phyloP scores from a whole-genome alignment of 2,113 vertebrate genomes.

The Agelaius tricolor region DNA sequence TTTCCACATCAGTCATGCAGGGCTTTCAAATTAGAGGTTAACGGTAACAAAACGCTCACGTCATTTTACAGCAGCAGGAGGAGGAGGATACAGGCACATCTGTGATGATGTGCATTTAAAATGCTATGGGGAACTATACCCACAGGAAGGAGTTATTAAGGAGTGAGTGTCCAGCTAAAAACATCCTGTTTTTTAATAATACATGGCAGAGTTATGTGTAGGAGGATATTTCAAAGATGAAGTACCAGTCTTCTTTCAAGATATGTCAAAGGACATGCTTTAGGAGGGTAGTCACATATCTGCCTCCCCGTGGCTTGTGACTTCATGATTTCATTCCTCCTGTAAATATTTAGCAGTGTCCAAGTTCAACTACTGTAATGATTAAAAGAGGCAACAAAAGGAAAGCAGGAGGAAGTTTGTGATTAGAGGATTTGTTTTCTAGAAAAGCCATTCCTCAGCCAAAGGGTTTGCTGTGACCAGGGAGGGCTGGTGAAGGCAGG shows the following conservation, averaged over 20 bases:
- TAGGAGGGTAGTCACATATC: conserved; percentile 25
- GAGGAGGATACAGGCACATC: neutral
- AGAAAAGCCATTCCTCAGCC: neutral
- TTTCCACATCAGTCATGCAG: neutral
- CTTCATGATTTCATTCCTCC: neutral
- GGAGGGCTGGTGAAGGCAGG: neutral
- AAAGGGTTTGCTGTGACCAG: neutral
- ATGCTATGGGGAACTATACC: neutral
- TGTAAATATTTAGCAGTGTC: neutral
- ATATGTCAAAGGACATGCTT: conserved; percentile 28
- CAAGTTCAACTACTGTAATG: neutral
- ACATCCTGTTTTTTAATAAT: conserved; percentile 4
- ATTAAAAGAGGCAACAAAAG: neutral
- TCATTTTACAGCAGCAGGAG: neutral
- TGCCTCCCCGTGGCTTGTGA: neutral
- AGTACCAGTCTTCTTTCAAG: conserved; percentile 17
- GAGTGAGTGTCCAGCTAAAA: conserved; percentile 16
- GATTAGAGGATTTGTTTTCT: neutral
- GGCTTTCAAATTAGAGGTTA: conserved; percentile 8
- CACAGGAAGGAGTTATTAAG: neutral
- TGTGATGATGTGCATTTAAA: neutral
- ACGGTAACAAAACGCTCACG: neutral
- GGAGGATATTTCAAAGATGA: conserved; percentile 43
- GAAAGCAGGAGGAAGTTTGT: neutral
- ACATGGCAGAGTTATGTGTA: neutral